Conservation (phyloP, 92 coral and sea anemone genomes). For the Heteractis magnifica region DNA sequence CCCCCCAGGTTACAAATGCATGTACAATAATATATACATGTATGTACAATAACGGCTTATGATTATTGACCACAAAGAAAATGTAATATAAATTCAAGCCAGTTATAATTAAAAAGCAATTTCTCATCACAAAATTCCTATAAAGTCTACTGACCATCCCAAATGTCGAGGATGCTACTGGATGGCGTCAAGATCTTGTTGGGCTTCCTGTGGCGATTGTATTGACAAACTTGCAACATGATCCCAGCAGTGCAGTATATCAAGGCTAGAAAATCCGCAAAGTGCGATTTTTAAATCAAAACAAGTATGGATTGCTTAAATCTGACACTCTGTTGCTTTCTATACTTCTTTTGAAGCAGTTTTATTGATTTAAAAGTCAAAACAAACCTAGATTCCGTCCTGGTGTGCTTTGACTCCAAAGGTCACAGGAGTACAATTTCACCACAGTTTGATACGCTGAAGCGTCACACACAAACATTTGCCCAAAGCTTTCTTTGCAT, state of each 20-base stretch:
- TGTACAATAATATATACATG: not conserved
- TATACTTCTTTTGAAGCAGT: not conserved
- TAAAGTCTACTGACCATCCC: not conserved
- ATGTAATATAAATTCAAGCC: not conserved
- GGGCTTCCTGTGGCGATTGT: too few species aligned
- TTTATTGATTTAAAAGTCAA: not conserved
- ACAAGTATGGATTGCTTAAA: not conserved
- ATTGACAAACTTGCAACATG: not conserved
- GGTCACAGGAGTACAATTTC: constrained; percentile 25
- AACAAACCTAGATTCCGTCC: not conserved
- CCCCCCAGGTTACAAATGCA: too few species aligned
- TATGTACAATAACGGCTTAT: not conserved
- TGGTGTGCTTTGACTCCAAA: not conserved
- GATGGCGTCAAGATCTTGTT: not conserved
- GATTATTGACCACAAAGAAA: not conserved
- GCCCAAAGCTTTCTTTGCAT: constrained; percentile 35
- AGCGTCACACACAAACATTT: constrained; percentile 32
- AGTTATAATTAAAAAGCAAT: too few species aligned
- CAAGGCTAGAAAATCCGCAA: not conserved
- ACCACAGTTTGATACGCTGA: constrained; percentile 18
- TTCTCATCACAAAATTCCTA: not conserved
- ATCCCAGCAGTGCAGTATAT: not conserved
- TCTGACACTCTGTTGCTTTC: not conserved
- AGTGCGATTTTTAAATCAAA: not conserved
- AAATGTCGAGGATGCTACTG: not conserved